Evolutionary conservation across 2,113 vertebrate genomes (phyloP), one percentile per base, ranked within the genome.

Genomic region (Microcebus griseorufus): DNA sequence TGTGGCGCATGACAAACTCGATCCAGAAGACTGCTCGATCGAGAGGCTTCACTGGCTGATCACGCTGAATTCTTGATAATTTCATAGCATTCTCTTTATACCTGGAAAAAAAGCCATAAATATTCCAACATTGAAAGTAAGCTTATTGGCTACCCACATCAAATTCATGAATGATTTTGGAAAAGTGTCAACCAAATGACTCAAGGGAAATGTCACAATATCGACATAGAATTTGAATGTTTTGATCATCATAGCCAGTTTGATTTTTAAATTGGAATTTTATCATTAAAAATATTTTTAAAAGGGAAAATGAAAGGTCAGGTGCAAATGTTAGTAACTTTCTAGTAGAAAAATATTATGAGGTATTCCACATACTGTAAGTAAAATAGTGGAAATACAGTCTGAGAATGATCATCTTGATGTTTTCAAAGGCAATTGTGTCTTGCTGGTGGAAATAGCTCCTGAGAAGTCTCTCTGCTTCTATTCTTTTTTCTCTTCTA

Each of bases 21-120:
- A 99, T 98, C 99, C 99, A 99, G 98, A 99, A 99, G 62, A 99
- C 99, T 0, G 99, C 98, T 97, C 99, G 98, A 34, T 99, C 99
- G 69, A 98, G 97, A 34, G 99, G 98, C 65, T 92, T 99, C 6
- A 99, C 13, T 55, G 8, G n/a, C 5, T 58, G 69, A 85, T 3
- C 3, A 93, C 10, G 12, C 10, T 12, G 12, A 55, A 34, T 1
- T 8, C 45, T 29, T 37, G 32, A 53, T 42, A 42, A 42, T 42
- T 42, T 42, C 42, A 45, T 55, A 20, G 0, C 34, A 42, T 42
- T 42, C 42, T 42, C 42, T 42, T 42, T 42, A 42, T 6, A 42
- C 1, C 42, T 42, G 42, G 42, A 42, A 42, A 42, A 42, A 42
- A 6, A 39, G 39, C 6, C 42, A 42, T 42, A 42, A 42, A 42